Percentiles rank a stretch among this genome's conserved stretches.
Conservation (phyloP, 2,797 vertebrate genomes). For the Chiloscyllium punctatum region DNA sequence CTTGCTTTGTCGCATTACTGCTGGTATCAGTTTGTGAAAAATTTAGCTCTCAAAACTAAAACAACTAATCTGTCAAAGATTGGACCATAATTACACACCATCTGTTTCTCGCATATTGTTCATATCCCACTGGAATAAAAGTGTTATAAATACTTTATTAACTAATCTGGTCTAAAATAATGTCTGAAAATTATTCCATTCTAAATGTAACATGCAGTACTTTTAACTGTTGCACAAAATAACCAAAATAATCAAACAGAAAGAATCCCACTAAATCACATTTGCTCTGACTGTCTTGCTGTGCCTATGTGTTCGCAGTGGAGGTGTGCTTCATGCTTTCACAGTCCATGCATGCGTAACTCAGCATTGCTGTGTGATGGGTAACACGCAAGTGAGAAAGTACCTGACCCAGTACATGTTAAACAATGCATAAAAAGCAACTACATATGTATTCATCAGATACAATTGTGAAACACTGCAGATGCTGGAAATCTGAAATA, state of each 20-base stretch:
- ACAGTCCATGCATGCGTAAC: neutral
- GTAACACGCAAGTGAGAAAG: neutral
- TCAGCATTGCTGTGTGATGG: neutral
- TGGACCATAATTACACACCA: neutral
- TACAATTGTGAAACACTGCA: too few species aligned
- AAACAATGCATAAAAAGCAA: neutral
- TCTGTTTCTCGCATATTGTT: constrained; percentile 24
- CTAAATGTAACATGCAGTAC: neutral
- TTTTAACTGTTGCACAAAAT: neutral
- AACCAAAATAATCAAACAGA: neutral
- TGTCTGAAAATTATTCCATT: neutral
- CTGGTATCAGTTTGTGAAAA: neutral
- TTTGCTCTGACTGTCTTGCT: neutral
- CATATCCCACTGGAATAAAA: neutral
- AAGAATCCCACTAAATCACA: too few species aligned
- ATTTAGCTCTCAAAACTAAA: neutral
- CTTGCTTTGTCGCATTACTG: neutral
- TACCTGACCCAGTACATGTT: neutral
- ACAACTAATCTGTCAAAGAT: neutral
- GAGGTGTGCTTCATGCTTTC: neutral
- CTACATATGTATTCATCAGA: neutral
- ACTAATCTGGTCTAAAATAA: neutral
- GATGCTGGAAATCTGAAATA: too few species aligned
- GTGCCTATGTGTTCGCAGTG: neutral
- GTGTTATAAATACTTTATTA: constrained; percentile 26